Evolutionary conservation across 2,888 invertebrate species (phyloP).

Genomic region (Apamea epomidion): DNA sequence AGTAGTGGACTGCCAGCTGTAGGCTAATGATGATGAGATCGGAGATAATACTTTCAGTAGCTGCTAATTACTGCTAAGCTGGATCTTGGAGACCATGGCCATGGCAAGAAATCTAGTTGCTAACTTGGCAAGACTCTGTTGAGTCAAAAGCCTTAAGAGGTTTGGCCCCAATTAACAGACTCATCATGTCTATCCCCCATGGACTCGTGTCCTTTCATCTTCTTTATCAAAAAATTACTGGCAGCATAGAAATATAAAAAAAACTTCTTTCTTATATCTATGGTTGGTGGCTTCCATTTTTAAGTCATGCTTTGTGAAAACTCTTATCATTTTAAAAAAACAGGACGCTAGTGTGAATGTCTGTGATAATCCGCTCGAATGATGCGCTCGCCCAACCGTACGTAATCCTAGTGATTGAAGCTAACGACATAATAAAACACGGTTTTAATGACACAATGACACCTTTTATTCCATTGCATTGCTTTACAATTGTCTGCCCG

Average conservation of each 20-base stretch:
- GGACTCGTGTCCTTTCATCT: no score
- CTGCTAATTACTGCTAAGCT: neutral
- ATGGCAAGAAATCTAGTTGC: neutral
- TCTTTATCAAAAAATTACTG: no score
- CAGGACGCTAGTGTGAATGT: no score
- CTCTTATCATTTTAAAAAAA: no score
- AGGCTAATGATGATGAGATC: neutral
- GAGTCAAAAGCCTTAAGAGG: neutral
- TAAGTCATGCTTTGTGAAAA: no score
- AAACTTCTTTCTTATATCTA: no score
- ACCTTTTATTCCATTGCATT: conserved; percentile 10
- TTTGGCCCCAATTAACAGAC: neutral
- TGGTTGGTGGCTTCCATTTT: no score
- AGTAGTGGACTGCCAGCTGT: neutral
- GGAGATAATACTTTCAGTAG: neutral
- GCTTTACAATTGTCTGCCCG: neutral
- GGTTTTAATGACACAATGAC: conserved; percentile 14
- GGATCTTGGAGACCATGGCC: neutral
- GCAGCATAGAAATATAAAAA: no score
- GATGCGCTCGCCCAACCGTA: conserved; percentile 5
- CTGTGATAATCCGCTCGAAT: conserved; percentile 11
- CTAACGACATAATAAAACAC: conserved; percentile 10
- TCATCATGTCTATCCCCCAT: no score
- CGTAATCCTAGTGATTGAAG: conserved; percentile 25
- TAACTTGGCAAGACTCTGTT: neutral